phyloP scores from a whole-genome alignment of 2,888 invertebrate genomes.

The Villa cingulata region DNA sequence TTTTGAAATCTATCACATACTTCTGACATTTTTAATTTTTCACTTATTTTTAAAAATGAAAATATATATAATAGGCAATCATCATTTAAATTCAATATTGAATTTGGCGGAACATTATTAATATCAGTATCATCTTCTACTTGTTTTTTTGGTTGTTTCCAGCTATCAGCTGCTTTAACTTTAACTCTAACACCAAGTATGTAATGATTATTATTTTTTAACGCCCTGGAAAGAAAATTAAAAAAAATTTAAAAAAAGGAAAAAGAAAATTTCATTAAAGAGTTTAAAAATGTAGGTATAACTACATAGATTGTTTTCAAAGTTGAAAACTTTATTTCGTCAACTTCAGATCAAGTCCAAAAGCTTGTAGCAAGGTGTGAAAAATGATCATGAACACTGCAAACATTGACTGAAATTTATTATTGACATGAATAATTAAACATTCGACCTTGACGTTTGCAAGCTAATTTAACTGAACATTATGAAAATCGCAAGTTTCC shows the following conservation, averaged over 20 bases:
- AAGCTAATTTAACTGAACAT: too few species aligned
- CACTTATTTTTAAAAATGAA: constrained; percentile 9
- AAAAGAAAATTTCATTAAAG: not conserved
- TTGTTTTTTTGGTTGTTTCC: constrained; percentile 9
- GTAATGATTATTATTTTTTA: not conserved
- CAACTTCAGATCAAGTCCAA: too few species aligned
- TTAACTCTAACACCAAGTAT: not conserved
- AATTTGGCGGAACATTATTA: not conserved
- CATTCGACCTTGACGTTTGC: too few species aligned
- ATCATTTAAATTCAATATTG: constrained; percentile 9
- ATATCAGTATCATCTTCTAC: not conserved
- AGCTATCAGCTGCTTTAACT: constrained; percentile 10
- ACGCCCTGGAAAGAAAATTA: constrained; percentile 5
- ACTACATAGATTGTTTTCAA: not conserved
- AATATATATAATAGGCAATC: constrained; percentile 13
- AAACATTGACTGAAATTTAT: too few species aligned
- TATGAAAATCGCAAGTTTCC: too few species aligned
- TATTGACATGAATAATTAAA: too few species aligned
- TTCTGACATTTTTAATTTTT: constrained; percentile 6
- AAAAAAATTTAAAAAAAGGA: not conserved
- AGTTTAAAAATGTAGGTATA: too few species aligned
- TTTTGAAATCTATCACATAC: constrained; percentile 7
- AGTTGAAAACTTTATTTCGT: not conserved
- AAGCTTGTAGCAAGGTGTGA: too few species aligned
- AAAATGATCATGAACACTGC: too few species aligned